Base-by-base conservation (phyloP, 2,113 vertebrate genomes). In the Actinemys pallida region DNA sequence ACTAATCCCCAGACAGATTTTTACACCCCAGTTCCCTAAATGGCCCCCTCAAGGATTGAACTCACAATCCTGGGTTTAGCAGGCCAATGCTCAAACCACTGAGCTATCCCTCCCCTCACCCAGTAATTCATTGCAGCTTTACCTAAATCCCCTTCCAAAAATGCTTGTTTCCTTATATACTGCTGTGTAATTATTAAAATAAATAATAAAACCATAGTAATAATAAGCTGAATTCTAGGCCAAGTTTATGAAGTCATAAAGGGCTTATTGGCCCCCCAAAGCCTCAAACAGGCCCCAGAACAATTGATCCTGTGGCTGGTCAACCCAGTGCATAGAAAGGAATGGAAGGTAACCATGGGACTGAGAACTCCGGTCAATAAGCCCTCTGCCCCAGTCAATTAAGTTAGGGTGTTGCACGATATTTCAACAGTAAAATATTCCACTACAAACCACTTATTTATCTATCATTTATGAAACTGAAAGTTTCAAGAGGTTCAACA, bases 91-190 rank as follows among this genome's bases (percentile, higher is more conserved):
- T 45, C 45, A 45, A 45, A 45, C 45, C 45, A 45, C 45, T 45
- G 45, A 45, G 45, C 45, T 45, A 45, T 45, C 45, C 6, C 45
- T 45, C 6, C 42, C 45, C 45, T 6, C 45, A 45, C 45, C 45
- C 45, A 89, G 27, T 35, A 84, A 5, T n/a, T 90, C 80, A 76
- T 86, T 93, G 85, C 86, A 86, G 83, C 59, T 92, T 94, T 91
- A 85, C 88, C 91, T 93, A 88, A 90, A 87, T 84, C 35, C 47
- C 72, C 50, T 75, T 90, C 91, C 80, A 94, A 87, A 93, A 96
- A 87, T 1, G 1, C 45, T 25, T 47, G 9, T 83, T 91, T 89
- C 62, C 50, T 84, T 79, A 45, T 54, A 75, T 4, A 79, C 78
- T 57, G n/a, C 65, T 85, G n/a, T 24, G 2, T 75, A 35, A 91